These are phyloP conservation scores for Meloidogyne exigua DNA, from an alignment of 1,140 invertebrate species.

Conservation along the genomic window DNA sequence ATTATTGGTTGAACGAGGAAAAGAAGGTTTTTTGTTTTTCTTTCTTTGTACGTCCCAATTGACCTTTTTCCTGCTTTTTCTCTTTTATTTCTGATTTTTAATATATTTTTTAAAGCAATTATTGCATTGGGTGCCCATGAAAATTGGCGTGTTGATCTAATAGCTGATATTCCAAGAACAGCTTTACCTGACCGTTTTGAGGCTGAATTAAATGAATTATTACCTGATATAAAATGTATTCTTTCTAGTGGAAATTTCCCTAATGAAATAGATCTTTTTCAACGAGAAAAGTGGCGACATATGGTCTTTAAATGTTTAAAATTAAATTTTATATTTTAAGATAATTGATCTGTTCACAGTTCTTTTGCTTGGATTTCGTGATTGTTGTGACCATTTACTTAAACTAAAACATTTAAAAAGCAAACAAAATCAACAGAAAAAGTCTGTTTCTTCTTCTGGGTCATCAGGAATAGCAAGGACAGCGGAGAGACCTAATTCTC, in stretches of 20 bases:
- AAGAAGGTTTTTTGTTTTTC: constrained; percentile 33
- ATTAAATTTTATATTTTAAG: neutral
- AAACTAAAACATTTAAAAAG: constrained; percentile 29
- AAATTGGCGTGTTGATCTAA: constrained; percentile 59
- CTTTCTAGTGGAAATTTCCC: constrained; percentile 48
- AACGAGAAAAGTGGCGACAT: constrained; percentile 45
- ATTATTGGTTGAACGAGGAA: constrained; percentile 39
- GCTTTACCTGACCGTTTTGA: constrained; percentile 61
- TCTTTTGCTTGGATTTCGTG: constrained; percentile 48
- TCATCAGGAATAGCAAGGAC: neutral
- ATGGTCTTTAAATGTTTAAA: constrained; percentile 12
- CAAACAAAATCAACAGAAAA: constrained; percentile 43
- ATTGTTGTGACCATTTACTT: constrained; percentile 50
- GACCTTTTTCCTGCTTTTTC: neutral
- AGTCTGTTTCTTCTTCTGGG: constrained; percentile 4
- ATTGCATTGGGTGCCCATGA: constrained; percentile 43
- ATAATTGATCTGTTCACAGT: constrained; percentile 52
- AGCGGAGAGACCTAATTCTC: neutral
- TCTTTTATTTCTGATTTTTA: constrained; percentile 17
- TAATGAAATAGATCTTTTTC: constrained; percentile 56
- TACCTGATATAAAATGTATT: constrained; percentile 48
- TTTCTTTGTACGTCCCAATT: too few species aligned
- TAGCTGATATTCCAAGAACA: constrained; percentile 51
- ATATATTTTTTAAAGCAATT: constrained; percentile 43
- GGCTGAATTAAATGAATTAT: constrained; percentile 58